Base-by-base conservation (phyloP, 1,140 invertebrate species). In the Aphaenogaster floridana region DNA sequence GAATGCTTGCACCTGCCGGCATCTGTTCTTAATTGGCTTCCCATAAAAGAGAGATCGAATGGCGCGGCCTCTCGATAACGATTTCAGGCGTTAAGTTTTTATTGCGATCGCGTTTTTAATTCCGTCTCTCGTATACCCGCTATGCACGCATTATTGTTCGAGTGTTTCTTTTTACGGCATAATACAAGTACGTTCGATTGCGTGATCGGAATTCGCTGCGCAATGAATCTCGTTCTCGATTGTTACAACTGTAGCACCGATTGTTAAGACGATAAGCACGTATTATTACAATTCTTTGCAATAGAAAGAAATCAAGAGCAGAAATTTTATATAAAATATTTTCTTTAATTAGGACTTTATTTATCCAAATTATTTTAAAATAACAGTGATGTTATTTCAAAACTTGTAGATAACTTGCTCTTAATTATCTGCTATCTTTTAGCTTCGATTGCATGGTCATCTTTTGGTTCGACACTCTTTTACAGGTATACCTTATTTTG, bases 11-110 rank as follows among this genome's bases (percentile, higher is more conserved):
- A 68, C 63, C 77, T 69, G 48, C 21, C 64, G 64, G 39, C 39
- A 52, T 36, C 57, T 78, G 48, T 69, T 69, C 39, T 80, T 80
- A 69, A 80, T 80, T 80, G 63, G 63, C 36, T 80, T 8, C n/a
- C 3, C 28, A 7, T 61, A 17, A 54, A 28, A 69, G 36, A 42
- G 48, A 69, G 63, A 57, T 69, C 64, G n/a, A 39, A 36, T 4
- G 2, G 15, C 45, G 21, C 15, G 42, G 9, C 8, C 36, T 11
- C 17, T 63, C 45, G 63, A 69, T 57, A 69, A 69, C 9, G n/a
- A 54, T 21, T 80, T 34, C 34, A 68, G 13, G 34, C 7, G 36
- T 17, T 36, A n/a, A 39, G 9, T 28, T 3, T 3, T 36, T 17
- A 36, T 64, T 69, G 39, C n/a, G 36, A 80, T 80, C 8, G n/a